These are phyloP conservation scores for Sapajus apella DNA, from an alignment of 2,113 vertebrate species.

Conservation along the genomic window DNA sequence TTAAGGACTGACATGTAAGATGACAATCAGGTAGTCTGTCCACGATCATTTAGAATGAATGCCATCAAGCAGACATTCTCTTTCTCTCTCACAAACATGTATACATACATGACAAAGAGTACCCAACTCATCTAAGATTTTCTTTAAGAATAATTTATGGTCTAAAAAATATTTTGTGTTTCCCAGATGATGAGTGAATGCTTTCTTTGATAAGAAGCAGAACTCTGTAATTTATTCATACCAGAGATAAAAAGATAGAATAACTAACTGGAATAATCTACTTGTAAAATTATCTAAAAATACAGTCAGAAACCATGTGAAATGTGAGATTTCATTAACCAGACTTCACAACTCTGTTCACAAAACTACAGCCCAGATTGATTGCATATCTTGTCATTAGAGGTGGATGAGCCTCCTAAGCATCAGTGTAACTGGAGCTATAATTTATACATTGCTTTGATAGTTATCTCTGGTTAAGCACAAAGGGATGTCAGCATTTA, in stretches of 20 bases:
- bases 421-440: constrained; percentile 52
- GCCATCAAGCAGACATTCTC: constrained; percentile 65
- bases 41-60: constrained; percentile 80
- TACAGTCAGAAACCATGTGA: constrained; percentile 53
- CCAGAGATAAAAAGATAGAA: constrained; percentile 80
- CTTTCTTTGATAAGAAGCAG: constrained; percentile 84
- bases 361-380: constrained; percentile 66
- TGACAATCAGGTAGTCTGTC: constrained; percentile 76
- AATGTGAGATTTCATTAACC: constrained; percentile 60
- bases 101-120: constrained; percentile 24
- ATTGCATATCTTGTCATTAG: constrained; percentile 57
- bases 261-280: constrained; percentile 75
- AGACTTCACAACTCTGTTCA: constrained; percentile 63
- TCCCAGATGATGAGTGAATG: constrained; percentile 79
- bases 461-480: constrained; percentile 67
- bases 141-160: constrained; percentile 84
- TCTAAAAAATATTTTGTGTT: constrained; percentile 81
- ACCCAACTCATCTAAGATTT: constrained; percentile 70
- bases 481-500: constrained; percentile 67
- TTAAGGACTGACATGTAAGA: constrained; percentile 81
- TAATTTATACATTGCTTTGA: constrained; percentile 74
- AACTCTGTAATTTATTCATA: constrained; percentile 83
- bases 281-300: constrained; percentile 77
- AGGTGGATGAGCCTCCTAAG: constrained; percentile 50
- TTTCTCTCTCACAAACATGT: constrained; percentile 58